Evolutionary conservation across 2,113 vertebrate species (phyloP).

Genomic region (Diadophis punctatus): DNA sequence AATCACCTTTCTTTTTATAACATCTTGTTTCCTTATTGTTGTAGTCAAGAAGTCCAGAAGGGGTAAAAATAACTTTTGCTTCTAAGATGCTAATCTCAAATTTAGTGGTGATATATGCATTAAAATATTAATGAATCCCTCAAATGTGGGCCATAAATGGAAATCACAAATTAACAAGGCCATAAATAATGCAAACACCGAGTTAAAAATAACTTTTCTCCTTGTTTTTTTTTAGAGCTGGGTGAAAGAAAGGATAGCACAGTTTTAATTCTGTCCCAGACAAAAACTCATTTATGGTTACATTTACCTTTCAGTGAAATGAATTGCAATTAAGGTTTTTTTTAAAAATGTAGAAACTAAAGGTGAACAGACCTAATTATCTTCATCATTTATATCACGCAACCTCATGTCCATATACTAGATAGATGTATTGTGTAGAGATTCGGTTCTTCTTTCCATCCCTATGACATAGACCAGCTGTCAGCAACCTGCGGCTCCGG

Average conservation of each 20-base stretch:
- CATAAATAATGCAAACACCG: not conserved
- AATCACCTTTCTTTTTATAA: constrained; percentile 13
- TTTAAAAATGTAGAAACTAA: not conserved
- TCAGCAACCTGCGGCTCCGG: too few relatives aligned
- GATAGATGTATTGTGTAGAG: not conserved
- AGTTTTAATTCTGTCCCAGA: not conserved
- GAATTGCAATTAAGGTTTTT: accelerated
- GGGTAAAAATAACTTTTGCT: not conserved
- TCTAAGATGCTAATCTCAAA: not conserved
- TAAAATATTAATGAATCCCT: not conserved
- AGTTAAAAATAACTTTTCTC: not conserved
- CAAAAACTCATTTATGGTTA: accelerated
- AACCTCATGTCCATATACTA: not conserved
- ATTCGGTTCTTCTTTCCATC: not conserved
- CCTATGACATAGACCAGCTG: not conserved
- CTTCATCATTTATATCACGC: not conserved
- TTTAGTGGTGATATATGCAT: constrained; percentile 7
- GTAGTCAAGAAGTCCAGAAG: constrained; percentile 27
- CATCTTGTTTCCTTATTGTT: not conserved
- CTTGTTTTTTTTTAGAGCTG: not conserved
- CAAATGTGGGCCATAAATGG: not conserved
- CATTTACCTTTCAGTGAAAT: not conserved
- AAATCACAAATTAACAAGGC: not conserved
- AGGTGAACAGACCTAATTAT: not conserved
- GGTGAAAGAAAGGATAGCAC: not conserved